Percentiles rank a stretch among this genome's conserved stretches.
phyloP scores from a whole-genome alignment of 1,140 invertebrate species.

The Stegodyphus mimosarum region DNA sequence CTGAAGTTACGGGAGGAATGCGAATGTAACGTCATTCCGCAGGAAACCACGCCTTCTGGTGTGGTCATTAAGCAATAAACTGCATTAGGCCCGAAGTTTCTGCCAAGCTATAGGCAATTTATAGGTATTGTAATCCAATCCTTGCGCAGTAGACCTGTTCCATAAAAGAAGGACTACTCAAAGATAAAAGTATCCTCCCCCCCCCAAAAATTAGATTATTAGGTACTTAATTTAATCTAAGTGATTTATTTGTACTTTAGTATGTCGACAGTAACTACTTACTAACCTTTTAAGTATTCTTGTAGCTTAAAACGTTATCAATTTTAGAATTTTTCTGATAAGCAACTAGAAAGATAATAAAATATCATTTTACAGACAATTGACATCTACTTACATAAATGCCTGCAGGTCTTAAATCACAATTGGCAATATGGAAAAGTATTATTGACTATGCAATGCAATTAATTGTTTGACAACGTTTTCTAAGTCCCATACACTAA shows the following conservation, averaged over 20 bases:
- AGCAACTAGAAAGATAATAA: too few species aligned
- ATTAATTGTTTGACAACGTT: too few species aligned
- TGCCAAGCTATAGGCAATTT: not conserved
- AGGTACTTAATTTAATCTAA: slow-evolving; percentile 3
- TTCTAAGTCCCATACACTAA: too few species aligned
- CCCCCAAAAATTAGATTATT: not conserved
- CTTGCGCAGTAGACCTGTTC: slow-evolving; percentile 1
- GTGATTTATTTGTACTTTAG: slow-evolving; percentile 8
- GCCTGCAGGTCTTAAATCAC: too few species aligned
- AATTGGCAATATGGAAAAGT: too few species aligned
- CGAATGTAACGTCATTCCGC: not conserved
- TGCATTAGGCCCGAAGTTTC: not conserved
- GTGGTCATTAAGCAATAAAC: not conserved
- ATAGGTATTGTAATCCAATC: not conserved
- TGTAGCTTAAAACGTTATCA: too few species aligned
- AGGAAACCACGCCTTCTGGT: slow-evolving; percentile 25
- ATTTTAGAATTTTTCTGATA: too few species aligned
- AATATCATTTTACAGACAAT: too few species aligned
- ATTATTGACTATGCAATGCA: too few species aligned
- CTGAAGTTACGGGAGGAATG: slow-evolving; percentile 14
- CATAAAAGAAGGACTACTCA: slow-evolving; percentile 12
- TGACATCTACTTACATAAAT: too few species aligned
- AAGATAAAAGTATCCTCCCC: not conserved
- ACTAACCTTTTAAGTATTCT: too few species aligned
- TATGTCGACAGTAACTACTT: not conserved